Evolutionary conservation across 2,888 invertebrate species (phyloP).

Genomic region (Sarcophaga carnaria): DNA sequence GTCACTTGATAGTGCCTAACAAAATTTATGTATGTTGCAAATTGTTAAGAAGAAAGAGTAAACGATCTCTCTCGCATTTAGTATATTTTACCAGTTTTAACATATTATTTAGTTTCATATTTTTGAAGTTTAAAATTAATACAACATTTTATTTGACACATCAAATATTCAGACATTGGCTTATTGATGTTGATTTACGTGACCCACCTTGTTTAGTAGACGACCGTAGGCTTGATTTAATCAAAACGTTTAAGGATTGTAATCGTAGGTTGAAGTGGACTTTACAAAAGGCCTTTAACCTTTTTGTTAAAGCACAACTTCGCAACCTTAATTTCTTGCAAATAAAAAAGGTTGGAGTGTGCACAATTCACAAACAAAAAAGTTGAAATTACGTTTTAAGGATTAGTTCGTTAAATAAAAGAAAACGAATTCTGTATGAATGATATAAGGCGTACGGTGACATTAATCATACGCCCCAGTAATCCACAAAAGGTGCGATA

Average conservation of each 20-base stretch:
- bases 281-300: slow-evolving; percentile 1
- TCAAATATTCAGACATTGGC: not conserved
- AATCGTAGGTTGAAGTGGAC: slow-evolving; percentile 52
- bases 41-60: slow-evolving; percentile 19
- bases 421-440: not conserved
- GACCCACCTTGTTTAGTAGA: slow-evolving; percentile 66
- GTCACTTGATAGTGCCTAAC: slow-evolving; percentile 45
- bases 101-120: not conserved
- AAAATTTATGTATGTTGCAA: not conserved
- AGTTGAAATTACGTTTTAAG: not conserved
- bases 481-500: slow-evolving; percentile 78
- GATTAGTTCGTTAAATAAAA: not conserved
- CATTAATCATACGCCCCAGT: slow-evolving; percentile 77
- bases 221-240: slow-evolving; percentile 33
- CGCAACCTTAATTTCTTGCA: slow-evolving; percentile 56
- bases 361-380: slow-evolving; percentile 11
- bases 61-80: slow-evolving; percentile 50
- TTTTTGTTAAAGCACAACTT: slow-evolving; percentile 51
- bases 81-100: slow-evolving; percentile 34
- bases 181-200: not conserved
- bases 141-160: not conserved
- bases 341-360: slow-evolving; percentile 63
- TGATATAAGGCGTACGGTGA: not conserved
- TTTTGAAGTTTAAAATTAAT: not conserved
- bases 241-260: slow-evolving; percentile 33